Conservation (phyloP, 2,113 vertebrate genomes). For the Vidua macroura region DNA sequence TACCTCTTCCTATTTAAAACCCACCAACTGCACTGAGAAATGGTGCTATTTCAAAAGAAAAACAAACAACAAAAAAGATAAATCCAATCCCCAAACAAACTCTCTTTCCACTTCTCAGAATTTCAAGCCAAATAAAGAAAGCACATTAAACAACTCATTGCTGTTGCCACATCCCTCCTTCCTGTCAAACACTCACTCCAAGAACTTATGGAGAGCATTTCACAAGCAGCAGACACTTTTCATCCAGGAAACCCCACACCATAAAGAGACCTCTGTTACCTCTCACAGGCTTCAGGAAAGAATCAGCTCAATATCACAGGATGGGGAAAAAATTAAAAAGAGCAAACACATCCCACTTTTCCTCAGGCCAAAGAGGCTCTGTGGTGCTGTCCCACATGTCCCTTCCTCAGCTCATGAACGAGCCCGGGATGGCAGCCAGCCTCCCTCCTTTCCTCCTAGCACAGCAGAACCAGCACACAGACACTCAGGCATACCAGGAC, state of each 20-base stretch:
- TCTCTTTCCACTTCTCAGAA: background rate
- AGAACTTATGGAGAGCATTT: background rate
- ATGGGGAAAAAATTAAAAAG: background rate
- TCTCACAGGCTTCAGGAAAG: background rate
- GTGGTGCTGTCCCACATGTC: background rate
- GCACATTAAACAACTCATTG: background rate
- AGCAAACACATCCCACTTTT: background rate
- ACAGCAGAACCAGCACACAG: fast-evolving
- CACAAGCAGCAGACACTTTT: background rate
- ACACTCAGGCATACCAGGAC: background rate
- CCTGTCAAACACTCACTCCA: background rate
- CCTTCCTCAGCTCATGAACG: background rate
- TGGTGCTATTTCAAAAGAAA: background rate
- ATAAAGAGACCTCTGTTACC: conserved; percentile 24
- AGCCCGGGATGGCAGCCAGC: background rate
- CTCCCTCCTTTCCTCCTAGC: background rate
- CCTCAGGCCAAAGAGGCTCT: background rate
- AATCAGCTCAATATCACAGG: background rate
- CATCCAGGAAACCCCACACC: background rate
- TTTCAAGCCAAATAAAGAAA: background rate
- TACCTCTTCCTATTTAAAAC: background rate
- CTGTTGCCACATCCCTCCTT: background rate
- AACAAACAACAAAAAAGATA: background rate
- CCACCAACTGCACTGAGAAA: background rate
- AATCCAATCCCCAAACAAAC: background rate